Evolutionary conservation across 2,888 invertebrate genomes (phyloP), one percentile per base, ranked within the genome.

Genomic region (Autographa pulchrina): DNA sequence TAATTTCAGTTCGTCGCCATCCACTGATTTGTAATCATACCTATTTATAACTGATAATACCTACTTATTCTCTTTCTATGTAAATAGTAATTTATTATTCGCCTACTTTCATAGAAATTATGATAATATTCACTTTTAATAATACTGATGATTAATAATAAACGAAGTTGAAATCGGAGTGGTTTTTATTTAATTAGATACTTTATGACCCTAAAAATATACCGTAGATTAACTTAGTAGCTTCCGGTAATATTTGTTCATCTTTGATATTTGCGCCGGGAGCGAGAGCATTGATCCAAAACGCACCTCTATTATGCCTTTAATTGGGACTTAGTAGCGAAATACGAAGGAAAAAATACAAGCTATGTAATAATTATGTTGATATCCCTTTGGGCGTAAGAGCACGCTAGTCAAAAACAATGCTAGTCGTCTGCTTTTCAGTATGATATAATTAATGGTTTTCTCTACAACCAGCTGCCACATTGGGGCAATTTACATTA

Each of bases 111-210:
- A 84, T 92, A 92, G 89, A 88, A 87, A 88, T 88, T 91, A 91
- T 85, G 73, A 86, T 89, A 90, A 91, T 91, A 92, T 92, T 93
- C 94, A 94, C 93, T 94, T 94, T 94, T 93, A 94, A 91, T 92
- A 92, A 89, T 92, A 91, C 89, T 87, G 88, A 90, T 88, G 85
- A 92, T 90, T 91, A 92, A 87, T 84, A 89, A 92, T 92, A 92
- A 93, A 93, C 82, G 77, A 90, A 86, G 87, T 91, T 91, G 84
- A 90, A 89, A 90, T 84, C 88, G 58, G 56, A 54, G 65, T 73
- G 65, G 70, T 82, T 85, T 72, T 72, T 81, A 74, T 74, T 74
- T 77, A 72, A 32, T 52, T 31, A 20, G 20, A 16, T 38, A 41
- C 20, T 58, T 35, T 35, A 8, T 8, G 35, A 8, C 35, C 35